Evolutionary conservation across 2,888 invertebrate species (phyloP).

Genomic region (Heterodera filipjevi): DNA sequence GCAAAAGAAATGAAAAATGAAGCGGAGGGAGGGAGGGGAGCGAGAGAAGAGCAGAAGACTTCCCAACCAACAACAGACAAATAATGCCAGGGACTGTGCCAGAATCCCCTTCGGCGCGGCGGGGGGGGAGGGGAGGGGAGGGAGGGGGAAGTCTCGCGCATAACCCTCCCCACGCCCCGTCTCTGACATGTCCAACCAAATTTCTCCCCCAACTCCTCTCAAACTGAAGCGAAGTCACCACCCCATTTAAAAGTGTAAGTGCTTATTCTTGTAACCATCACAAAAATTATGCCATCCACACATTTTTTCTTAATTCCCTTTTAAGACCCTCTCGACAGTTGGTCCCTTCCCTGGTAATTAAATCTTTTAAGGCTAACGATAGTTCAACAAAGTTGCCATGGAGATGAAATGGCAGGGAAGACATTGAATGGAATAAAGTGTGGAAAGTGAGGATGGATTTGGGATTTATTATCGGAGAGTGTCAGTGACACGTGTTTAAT

Average conservation of each 20-base stretch:
- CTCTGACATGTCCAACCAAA: too few relatives aligned
- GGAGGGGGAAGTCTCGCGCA: too few relatives aligned
- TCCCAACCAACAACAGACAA: too few relatives aligned
- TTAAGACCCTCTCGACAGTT: neutral
- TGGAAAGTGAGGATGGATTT: too few relatives aligned
- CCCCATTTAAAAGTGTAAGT: neutral
- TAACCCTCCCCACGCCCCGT: neutral
- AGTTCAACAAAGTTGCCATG: neutral
- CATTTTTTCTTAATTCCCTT: neutral
- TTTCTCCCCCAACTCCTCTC: too few relatives aligned
- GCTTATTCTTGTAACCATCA: neutral
- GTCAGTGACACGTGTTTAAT: too few relatives aligned
- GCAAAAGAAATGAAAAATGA: neutral
- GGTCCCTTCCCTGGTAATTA: neutral
- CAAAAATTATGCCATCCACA: neutral
- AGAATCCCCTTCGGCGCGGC: too few relatives aligned
- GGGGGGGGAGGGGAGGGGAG: neutral
- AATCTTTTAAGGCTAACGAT: neutral
- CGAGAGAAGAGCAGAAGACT: neutral
- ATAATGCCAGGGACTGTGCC: too few relatives aligned
- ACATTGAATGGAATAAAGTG: too few relatives aligned
- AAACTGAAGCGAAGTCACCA: too few relatives aligned
- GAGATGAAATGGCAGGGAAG: neutral
- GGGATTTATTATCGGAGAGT: too few relatives aligned
- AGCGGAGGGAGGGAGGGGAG: neutral